Evolutionary conservation across 1,140 invertebrate species (phyloP).

Genomic region (Diachasma alloeum): DNA sequence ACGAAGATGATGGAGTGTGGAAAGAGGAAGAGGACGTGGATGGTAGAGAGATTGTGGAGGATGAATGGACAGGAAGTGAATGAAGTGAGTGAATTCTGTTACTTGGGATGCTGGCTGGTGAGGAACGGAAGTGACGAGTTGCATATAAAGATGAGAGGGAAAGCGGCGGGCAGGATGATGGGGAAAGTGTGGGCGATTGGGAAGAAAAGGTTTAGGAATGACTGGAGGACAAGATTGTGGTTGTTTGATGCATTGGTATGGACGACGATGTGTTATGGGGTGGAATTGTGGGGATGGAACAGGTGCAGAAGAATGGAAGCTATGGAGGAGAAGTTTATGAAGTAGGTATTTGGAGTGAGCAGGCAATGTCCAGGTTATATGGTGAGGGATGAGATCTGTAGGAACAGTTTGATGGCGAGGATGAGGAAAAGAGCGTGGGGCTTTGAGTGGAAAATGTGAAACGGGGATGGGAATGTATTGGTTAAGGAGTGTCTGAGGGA

Average conservation of each 20-base stretch:
- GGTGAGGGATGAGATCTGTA: no score
- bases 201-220: no score
- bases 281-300: no score
- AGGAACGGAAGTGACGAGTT: conserved; percentile 14
- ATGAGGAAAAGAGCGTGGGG: conserved; percentile 15
- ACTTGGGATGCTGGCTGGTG: conserved; percentile 14
- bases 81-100: conserved; percentile 7
- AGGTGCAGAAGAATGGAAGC: no score
- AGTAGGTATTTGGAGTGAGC: no score
- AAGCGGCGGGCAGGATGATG: conserved; percentile 3
- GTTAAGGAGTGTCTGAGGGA: no score
- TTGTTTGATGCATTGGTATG: no score
- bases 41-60: neutral
- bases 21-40: conserved; percentile 10
- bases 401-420: neutral
- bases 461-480: neutral
- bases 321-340: no score
- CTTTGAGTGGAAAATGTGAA: conserved; percentile 10
- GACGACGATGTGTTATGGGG: no score
- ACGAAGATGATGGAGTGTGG: conserved; percentile 24
- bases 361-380: no score
- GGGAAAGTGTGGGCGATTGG: no score
- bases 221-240: no score
- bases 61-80: conserved; percentile 5
- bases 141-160: conserved; percentile 9